A percentile compares a stretch with the other conserved stretches of the same genome.
These are phyloP conservation scores for Strix occidentalis DNA, from an alignment of 2,797 vertebrate species.

Conservation along the genomic window DNA sequence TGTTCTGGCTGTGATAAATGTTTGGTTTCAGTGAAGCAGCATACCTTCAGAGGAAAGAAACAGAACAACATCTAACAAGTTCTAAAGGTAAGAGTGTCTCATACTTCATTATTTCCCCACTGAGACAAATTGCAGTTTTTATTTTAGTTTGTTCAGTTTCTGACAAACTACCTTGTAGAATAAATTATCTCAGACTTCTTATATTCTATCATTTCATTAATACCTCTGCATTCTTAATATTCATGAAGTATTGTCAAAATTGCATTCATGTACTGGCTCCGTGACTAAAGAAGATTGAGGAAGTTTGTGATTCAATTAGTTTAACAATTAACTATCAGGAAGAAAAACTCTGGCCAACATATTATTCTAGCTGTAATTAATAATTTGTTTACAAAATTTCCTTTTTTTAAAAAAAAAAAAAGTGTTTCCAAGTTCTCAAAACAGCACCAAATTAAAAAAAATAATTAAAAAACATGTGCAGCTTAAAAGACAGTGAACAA, in stretches of 20 bases:
- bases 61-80: background rate
- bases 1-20: too few species aligned
- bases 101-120: background rate
- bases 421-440: background rate
- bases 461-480: fast-evolving
- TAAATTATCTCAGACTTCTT: background rate
- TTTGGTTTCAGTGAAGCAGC: background rate
- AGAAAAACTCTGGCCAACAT: background rate
- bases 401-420: background rate
- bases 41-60: background rate
- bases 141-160: background rate
- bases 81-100: background rate
- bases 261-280: background rate
- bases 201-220: background rate
- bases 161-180: background rate
- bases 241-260: background rate
- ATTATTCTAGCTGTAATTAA: background rate
- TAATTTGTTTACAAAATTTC: background rate
- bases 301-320: background rate
- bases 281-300: background rate
- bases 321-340: background rate
- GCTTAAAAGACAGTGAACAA: background rate
- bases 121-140: background rate
- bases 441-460: background rate
- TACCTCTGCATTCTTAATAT: background rate